These are phyloP conservation scores for Megaceryle maxima DNA, from an alignment of 2,113 vertebrate genomes.

Conservation along the genomic window DNA sequence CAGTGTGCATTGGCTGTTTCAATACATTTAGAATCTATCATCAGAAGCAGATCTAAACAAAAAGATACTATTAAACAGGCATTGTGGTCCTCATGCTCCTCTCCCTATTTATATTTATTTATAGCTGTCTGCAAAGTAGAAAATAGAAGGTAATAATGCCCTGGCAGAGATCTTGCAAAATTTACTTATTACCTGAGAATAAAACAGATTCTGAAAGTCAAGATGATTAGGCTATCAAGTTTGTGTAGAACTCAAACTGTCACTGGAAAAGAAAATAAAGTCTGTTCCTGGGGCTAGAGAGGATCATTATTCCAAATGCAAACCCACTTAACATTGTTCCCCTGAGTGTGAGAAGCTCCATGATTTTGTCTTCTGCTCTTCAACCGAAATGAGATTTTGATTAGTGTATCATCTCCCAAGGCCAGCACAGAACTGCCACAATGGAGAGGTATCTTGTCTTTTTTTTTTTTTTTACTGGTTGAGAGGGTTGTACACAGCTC, in stretches of 20 bases:
- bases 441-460: neutral
- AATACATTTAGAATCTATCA: neutral
- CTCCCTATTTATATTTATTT: neutral
- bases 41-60: neutral
- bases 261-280: neutral
- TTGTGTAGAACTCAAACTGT: neutral
- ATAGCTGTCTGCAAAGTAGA: neutral
- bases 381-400: neutral
- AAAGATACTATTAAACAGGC: neutral
- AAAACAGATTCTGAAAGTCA: neutral
- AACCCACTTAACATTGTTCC: neutral
- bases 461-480: neutral
- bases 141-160: neutral
- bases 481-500: neutral
- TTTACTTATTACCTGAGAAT: neutral
- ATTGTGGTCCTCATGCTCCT: neutral
- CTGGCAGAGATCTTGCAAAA: neutral
- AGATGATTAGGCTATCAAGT: neutral
- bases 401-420: neutral
- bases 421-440: neutral
- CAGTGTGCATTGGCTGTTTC: neutral
- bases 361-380: neutral
- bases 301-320: neutral
- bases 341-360: neutral
- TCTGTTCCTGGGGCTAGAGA: neutral